Conservation (phyloP, 1,140 invertebrate species). For the Bombus pyrosoma region DNA sequence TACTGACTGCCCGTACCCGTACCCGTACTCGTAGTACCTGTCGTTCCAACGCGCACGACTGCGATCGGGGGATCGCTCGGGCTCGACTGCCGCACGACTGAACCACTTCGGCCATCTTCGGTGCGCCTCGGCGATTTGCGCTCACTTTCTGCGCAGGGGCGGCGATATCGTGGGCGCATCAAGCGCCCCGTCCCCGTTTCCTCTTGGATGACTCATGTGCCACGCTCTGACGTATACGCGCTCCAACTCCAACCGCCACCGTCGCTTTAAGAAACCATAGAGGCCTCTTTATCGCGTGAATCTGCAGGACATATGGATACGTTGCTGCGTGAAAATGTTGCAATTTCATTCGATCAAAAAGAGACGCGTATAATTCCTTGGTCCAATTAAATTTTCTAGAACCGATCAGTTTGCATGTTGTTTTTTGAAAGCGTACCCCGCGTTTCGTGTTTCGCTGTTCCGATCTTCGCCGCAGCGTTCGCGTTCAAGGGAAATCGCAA, state of each 20-base stretch:
- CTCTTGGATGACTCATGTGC: constrained; percentile 39
- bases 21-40: neutral
- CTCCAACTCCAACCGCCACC: neutral
- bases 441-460: neutral
- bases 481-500: neutral
- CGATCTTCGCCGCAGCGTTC: neutral
- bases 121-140: constrained; percentile 10
- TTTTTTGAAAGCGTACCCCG: neutral
- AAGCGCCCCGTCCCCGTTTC: constrained; percentile 29
- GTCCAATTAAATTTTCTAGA: neutral
- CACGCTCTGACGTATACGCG: constrained; percentile 10
- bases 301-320: constrained; percentile 5
- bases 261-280: constrained; percentile 28
- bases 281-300: constrained; percentile 18
- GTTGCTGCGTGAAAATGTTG: neutral
- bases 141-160: constrained; percentile 50
- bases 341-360: neutral
- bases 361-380: neutral
- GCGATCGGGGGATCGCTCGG: constrained; percentile 63
- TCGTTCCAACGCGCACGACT: constrained; percentile 63
- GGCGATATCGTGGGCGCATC: constrained; percentile 22
- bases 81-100: constrained; percentile 59
- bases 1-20: constrained; percentile 34
- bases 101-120: constrained; percentile 56
- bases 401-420: neutral